Conservation (phyloP, 2,888 invertebrate genomes). For the Drosophila koepferae region DNA sequence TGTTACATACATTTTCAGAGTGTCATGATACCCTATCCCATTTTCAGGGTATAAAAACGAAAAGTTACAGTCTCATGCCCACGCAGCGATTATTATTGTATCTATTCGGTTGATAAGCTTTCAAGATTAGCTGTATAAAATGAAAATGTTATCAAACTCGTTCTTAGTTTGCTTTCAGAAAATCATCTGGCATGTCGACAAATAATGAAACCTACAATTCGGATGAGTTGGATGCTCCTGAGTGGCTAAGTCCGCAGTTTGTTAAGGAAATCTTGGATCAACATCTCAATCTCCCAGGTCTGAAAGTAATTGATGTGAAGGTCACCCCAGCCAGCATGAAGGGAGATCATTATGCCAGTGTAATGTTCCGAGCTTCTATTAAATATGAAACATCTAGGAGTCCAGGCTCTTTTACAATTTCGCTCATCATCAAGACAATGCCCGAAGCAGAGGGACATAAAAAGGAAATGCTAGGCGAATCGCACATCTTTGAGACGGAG, state of each 20-base stretch:
- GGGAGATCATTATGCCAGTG: constrained; percentile 53
- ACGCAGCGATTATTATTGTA: background rate
- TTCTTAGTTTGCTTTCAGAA: constrained; percentile 11
- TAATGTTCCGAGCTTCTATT: constrained; percentile 53
- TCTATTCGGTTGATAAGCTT: background rate
- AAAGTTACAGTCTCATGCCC: background rate
- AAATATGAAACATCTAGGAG: constrained; percentile 14
- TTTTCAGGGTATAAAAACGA: background rate
- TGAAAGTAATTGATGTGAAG: constrained; percentile 19
- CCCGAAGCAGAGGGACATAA: constrained; percentile 62
- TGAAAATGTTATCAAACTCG: background rate
- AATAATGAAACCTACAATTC: constrained; percentile 35
- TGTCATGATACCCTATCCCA: background rate
- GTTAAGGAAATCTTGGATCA: constrained; percentile 40
- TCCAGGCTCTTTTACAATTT: constrained; percentile 14
- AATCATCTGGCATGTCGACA: constrained; percentile 25
- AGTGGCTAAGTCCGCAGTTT: constrained; percentile 54
- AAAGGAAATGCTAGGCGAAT: constrained; percentile 42
- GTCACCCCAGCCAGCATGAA: constrained; percentile 51
- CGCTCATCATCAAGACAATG: constrained; percentile 62
- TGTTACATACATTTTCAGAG: background rate
- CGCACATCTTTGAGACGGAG: constrained; percentile 60
- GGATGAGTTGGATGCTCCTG: constrained; percentile 60
- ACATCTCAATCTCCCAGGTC: constrained; percentile 15
- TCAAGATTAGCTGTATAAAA: constrained; percentile 1